Evolutionary conservation across 2,888 invertebrate genomes (phyloP).

Genomic region (Dicyrtoma fusca): DNA sequence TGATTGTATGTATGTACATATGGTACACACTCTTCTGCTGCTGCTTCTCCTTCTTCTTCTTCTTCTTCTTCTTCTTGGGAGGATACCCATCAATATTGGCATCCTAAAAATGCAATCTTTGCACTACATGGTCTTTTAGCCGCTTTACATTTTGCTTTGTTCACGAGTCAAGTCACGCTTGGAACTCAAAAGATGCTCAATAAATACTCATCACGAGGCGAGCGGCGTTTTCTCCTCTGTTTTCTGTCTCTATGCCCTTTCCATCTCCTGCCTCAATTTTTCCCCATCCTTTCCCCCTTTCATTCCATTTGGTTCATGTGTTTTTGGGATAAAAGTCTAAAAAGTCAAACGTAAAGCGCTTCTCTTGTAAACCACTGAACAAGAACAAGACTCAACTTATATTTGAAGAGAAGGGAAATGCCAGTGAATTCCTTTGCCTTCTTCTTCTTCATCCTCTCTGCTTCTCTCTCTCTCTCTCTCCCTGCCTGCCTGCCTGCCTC

Average conservation of each 20-base stretch:
- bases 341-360: not conserved
- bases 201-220: conserved; percentile 21
- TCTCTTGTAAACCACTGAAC: not conserved
- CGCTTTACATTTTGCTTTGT: conserved; percentile 15
- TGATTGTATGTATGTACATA: not conserved
- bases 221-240: conserved; percentile 1
- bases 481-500: not conserved
- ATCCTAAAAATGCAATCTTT: conserved; percentile 30
- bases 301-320: not conserved
- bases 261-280: not conserved
- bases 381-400: conserved; percentile 1
- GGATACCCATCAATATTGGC: conserved; percentile 9
- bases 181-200: not conserved
- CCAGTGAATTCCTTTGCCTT: not conserved
- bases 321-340: too few relatives aligned
- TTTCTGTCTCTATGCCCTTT: conserved; percentile 1
- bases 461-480: not conserved
- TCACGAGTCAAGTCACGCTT: conserved; percentile 17
- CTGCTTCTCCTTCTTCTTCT: too few relatives aligned
- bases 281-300: not conserved
- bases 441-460: not conserved
- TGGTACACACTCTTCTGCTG: too few relatives aligned
- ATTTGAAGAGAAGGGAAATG: not conserved
- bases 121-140: not conserved
- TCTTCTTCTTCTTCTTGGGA: not conserved